Conservation (phyloP, 1,140 invertebrate species). For the Aphis gossypii region DNA sequence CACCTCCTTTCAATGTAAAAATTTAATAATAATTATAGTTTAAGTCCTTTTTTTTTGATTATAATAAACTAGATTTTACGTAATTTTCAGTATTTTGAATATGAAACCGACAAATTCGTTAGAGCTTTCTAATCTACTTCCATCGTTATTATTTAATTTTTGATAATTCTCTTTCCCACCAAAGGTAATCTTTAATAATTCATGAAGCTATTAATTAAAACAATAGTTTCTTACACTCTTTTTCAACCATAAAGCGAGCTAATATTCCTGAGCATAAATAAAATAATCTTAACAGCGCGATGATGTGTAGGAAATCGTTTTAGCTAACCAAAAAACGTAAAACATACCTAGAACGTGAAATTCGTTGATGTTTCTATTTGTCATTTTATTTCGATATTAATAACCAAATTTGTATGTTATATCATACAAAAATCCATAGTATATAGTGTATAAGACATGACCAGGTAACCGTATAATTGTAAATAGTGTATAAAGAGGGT, state of each 20-base stretch:
- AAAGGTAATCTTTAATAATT: background rate
- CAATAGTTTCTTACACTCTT: background rate
- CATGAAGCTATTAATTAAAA: background rate
- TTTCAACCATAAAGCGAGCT: background rate
- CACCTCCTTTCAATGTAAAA: background rate
- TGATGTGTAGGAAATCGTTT: background rate
- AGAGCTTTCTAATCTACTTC: background rate
- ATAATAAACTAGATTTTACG: background rate
- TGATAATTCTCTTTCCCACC: background rate
- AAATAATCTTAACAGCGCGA: background rate
- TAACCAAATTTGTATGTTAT: background rate
- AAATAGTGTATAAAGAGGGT: background rate
- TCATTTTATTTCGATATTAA: background rate
- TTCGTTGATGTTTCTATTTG: background rate
- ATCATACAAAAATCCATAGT: background rate
- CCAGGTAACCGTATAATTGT: background rate
- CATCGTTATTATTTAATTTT: background rate
- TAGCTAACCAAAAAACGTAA: background rate
- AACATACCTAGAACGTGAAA: background rate
- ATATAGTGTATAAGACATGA: background rate
- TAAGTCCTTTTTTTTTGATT: background rate
- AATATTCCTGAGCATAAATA: background rate
- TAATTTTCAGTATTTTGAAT: background rate
- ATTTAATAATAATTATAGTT: background rate
- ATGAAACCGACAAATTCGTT: slow-evolving; percentile 30